phyloP scores from a whole-genome alignment of 2,797 vertebrate genomes.

The Myotis findleyi region DNA sequence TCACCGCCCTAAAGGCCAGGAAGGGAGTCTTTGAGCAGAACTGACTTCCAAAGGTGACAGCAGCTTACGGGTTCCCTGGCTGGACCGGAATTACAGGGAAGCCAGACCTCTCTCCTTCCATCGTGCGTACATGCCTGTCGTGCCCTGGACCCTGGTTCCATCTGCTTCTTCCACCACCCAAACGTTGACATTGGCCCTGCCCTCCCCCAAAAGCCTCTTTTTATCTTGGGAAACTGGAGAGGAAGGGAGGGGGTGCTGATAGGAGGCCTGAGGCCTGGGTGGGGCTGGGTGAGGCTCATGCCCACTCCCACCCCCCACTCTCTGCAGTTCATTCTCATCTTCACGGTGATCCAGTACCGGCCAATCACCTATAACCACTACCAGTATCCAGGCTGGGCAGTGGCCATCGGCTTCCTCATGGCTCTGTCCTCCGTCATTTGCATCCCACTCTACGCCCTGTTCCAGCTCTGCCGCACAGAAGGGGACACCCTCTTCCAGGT shows the following conservation, averaged over 20 bases:
- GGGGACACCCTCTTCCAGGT: constrained; percentile 97
- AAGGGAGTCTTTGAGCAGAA: background rate
- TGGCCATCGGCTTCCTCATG: constrained; percentile 96
- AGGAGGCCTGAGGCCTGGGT: background rate
- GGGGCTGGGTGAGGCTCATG: background rate
- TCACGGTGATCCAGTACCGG: constrained; percentile 98
- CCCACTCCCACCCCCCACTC: constrained; percentile 40
- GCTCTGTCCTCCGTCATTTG: constrained; percentile 97
- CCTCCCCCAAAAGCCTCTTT: background rate
- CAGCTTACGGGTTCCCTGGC: background rate
- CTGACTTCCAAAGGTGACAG: background rate
- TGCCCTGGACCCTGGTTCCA: background rate
- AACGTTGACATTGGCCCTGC: background rate
- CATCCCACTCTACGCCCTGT: constrained; percentile 96
- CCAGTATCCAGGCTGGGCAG: constrained; percentile 95
- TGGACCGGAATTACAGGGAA: background rate
- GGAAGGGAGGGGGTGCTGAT: background rate
- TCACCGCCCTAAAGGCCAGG: background rate
- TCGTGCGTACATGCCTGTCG: background rate
- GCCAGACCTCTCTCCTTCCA: background rate
- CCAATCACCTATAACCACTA: constrained; percentile 98
- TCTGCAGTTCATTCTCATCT: constrained; percentile 96
- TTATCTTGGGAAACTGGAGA: background rate
- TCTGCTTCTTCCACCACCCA: background rate
- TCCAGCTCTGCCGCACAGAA: constrained; percentile 93